Evolutionary conservation across 2,888 invertebrate species (phyloP).

Genomic region (Pasiphila rectangulata): DNA sequence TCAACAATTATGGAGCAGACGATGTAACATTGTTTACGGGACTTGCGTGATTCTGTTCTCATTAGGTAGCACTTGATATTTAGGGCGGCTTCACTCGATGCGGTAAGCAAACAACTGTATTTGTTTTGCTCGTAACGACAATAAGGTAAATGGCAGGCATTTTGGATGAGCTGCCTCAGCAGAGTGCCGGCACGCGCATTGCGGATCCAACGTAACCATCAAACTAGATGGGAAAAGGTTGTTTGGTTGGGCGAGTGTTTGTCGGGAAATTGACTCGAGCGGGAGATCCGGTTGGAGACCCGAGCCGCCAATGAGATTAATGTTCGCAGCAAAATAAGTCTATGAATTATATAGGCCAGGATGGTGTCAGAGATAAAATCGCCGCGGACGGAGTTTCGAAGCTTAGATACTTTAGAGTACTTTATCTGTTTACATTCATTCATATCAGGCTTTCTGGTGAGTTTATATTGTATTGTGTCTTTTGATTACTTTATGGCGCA

Average conservation of each 20-base stretch:
- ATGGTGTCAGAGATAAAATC: not conserved
- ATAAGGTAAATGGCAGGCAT: constrained; percentile 50
- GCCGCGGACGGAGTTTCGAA: not conserved
- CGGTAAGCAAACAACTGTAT: constrained; percentile 37
- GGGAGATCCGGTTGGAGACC: not conserved
- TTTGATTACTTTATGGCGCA: not conserved
- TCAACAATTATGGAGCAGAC: not conserved
- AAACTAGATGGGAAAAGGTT: constrained; percentile 44
- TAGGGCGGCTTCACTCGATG: constrained; percentile 23
- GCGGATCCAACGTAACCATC: constrained; percentile 46
- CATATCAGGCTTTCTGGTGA: not conserved
- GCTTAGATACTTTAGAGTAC: not conserved
- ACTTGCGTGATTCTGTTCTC: constrained; percentile 15
- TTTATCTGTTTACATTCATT: not conserved
- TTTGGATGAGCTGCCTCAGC: constrained; percentile 62
- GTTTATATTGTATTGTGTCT: not conserved
- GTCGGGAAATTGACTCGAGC: constrained; percentile 14
- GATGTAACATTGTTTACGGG: not conserved
- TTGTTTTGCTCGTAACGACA: constrained; percentile 42
- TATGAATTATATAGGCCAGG: not conserved
- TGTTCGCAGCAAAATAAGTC: not conserved
- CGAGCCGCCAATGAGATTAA: not conserved
- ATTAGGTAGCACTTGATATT: constrained; percentile 21
- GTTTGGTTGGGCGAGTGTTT: constrained; percentile 24
- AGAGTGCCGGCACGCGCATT: constrained; percentile 33